Evolutionary conservation across 64 coral and sea anemone species (phyloP).

Genomic region (Montipora sp.): DNA sequence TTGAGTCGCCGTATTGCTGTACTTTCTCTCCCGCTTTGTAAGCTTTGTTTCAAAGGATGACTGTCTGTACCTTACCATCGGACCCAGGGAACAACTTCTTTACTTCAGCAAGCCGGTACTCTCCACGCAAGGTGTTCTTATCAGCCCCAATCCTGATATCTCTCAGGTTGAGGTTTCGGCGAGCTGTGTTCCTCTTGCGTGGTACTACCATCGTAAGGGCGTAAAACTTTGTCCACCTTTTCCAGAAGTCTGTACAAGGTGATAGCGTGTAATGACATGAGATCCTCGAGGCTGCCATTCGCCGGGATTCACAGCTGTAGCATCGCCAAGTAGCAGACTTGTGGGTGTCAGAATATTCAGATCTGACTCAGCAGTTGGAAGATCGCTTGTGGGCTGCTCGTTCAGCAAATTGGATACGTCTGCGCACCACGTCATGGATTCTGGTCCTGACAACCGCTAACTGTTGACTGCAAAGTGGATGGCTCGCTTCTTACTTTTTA

Average conservation of each 20-base stretch:
- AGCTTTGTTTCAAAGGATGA: too few relatives aligned
- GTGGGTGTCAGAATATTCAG: constrained; percentile 72
- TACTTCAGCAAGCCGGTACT: too few relatives aligned
- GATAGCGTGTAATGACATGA: constrained; percentile 20
- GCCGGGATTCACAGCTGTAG: constrained; percentile 57
- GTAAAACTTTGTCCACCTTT: too few relatives aligned
- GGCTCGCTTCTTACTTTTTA: constrained; percentile 62
- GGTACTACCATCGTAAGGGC: too few relatives aligned
- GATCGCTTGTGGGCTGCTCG: constrained; percentile 56
- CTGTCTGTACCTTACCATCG: too few relatives aligned
- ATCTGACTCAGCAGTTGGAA: constrained; percentile 51
- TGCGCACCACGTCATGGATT: constrained; percentile 66
- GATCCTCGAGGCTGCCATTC: constrained; percentile 66
- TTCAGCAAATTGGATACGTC: constrained; percentile 80
- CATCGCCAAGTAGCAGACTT: constrained; percentile 52
- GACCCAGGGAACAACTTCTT: too few relatives aligned
- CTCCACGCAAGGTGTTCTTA: too few relatives aligned
- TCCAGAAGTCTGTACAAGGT: constrained; percentile 13
- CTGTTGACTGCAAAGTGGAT: constrained; percentile 81
- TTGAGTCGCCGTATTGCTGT: too few relatives aligned
- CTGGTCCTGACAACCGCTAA: constrained; percentile 59
- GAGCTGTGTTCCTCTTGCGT: too few relatives aligned
- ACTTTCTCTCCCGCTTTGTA: too few relatives aligned
- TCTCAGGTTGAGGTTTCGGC: too few relatives aligned
- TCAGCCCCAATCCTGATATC: too few relatives aligned